Conservation (phyloP, 2,797 vertebrate genomes). For the Typhlichthys subterraneus region DNA sequence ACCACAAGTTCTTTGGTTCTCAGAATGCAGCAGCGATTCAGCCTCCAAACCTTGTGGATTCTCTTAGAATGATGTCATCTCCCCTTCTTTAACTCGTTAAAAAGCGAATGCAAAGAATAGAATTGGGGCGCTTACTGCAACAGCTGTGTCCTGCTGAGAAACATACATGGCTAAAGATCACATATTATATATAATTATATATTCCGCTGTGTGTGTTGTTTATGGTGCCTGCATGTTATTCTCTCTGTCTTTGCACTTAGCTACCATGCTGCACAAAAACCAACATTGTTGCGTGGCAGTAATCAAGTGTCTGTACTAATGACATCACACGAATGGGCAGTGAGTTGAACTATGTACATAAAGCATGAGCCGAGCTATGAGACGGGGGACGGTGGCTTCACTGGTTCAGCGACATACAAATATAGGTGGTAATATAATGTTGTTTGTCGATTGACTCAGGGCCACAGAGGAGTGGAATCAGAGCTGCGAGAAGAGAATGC, state of each 20-base stretch:
- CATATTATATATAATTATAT: slow-evolving; percentile 34
- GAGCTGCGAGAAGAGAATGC: slow-evolving; percentile 27
- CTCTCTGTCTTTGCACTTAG: too few species aligned
- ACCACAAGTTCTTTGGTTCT: slow-evolving; percentile 20
- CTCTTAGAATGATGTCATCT: slow-evolving; percentile 38
- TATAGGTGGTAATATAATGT: slow-evolving; percentile 2
- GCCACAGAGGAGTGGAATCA: slow-evolving; percentile 31
- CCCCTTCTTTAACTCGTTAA: slow-evolving; percentile 28
- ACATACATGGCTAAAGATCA: slow-evolving; percentile 60
- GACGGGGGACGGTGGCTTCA: slow-evolving; percentile 19
- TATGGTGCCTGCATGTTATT: too few species aligned
- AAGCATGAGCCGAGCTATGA: slow-evolving; percentile 1
- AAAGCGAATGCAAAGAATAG: slow-evolving; percentile 8
- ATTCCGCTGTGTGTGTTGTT: slow-evolving; percentile 3
- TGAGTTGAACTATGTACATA: too few species aligned
- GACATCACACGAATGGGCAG: too few species aligned
- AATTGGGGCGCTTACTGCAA: slow-evolving; percentile 33
- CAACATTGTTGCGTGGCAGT: too few species aligned
- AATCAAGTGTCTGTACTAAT: too few species aligned
- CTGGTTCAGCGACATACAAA: slow-evolving; percentile 14
- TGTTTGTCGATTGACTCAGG: slow-evolving; percentile 29
- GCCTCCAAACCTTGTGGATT: slow-evolving; percentile 8
- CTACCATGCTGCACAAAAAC: too few species aligned
- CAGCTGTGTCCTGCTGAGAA: slow-evolving; percentile 31
- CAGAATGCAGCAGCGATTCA: neutral